phyloP scores from a whole-genome alignment of 1,140 invertebrate species.

The Aphelinus certus region DNA sequence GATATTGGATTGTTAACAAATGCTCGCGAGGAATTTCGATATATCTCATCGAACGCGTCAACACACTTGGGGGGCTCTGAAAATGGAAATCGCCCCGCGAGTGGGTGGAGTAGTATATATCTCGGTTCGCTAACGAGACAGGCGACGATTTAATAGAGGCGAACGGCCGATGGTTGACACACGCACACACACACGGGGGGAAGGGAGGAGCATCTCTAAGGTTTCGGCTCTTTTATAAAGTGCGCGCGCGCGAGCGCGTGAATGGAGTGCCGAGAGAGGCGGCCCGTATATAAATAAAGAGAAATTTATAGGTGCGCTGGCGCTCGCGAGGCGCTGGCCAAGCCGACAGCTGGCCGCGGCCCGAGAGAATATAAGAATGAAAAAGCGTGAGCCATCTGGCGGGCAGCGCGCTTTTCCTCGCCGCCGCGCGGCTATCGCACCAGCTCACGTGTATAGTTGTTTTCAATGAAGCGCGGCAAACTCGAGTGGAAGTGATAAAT shows the following conservation, averaged over 20 bases:
- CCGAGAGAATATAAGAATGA: slow-evolving; percentile 26
- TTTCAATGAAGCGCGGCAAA: slow-evolving; percentile 35
- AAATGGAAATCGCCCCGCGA: background rate
- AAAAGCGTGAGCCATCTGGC: slow-evolving; percentile 30
- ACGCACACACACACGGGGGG: too few relatives aligned
- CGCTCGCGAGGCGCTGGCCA: background rate
- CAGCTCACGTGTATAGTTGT: background rate
- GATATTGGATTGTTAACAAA: too few relatives aligned
- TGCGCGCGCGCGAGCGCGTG: background rate
- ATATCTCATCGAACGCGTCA: too few relatives aligned
- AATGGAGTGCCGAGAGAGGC: background rate
- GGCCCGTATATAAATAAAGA: slow-evolving; percentile 34
- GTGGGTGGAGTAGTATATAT: background rate
- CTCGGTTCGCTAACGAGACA: background rate
- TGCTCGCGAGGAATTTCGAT: too few relatives aligned
- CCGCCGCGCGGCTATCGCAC: background rate
- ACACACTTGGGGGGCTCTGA: too few relatives aligned
- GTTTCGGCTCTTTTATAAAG: slow-evolving; percentile 20
- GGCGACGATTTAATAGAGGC: slow-evolving; percentile 26
- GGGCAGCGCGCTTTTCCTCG: slow-evolving; percentile 15
- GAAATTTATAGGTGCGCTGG: slow-evolving; percentile 29
- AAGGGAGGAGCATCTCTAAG: background rate
- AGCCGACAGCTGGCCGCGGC: slow-evolving; percentile 16
- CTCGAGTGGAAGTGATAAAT: slow-evolving; percentile 37
- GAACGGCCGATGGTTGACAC: background rate